Evolutionary conservation across 2,888 invertebrate genomes (phyloP).

Genomic region (Temnothorax rugatulus): DNA sequence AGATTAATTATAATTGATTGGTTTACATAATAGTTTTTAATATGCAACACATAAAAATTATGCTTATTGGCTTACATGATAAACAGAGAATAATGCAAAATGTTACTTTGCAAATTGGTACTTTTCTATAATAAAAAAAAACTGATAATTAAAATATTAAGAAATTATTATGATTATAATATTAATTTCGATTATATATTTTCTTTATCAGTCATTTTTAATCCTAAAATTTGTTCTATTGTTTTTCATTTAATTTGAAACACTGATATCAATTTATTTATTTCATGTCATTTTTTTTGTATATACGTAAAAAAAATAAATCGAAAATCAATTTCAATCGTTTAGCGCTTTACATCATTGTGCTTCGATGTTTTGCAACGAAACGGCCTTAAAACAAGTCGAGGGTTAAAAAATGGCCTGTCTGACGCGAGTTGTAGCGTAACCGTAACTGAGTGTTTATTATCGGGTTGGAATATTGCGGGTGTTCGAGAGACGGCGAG

Average conservation of each 20-base stretch:
- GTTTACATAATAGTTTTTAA: not conserved
- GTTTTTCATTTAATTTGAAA: not conserved
- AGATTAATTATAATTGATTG: not conserved
- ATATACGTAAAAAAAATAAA: not conserved
- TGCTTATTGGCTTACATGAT: not conserved
- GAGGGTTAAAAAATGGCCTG: slow-evolving; percentile 15
- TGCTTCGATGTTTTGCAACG: not conserved
- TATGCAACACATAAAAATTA: not conserved
- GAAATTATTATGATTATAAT: not conserved
- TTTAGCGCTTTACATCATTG: not conserved
- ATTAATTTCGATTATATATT: not conserved
- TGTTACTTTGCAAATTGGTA: not conserved
- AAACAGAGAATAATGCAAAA: not conserved
- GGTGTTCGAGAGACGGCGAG: not conserved
- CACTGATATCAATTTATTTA: not conserved
- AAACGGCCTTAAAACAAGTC: slow-evolving; percentile 22
- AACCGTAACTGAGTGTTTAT: slow-evolving; percentile 45
- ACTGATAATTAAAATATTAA: not conserved
- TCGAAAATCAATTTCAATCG: not conserved
- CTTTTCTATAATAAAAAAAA: not conserved
- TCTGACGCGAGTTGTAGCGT: not conserved
- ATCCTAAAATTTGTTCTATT: not conserved
- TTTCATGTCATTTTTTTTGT: not conserved
- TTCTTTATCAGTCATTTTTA: not conserved
- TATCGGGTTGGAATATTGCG: slow-evolving; percentile 21